These are phyloP conservation scores for Drosophila kohkoa DNA, from an alignment of 1,140 invertebrate genomes.

Conservation along the genomic window DNA sequence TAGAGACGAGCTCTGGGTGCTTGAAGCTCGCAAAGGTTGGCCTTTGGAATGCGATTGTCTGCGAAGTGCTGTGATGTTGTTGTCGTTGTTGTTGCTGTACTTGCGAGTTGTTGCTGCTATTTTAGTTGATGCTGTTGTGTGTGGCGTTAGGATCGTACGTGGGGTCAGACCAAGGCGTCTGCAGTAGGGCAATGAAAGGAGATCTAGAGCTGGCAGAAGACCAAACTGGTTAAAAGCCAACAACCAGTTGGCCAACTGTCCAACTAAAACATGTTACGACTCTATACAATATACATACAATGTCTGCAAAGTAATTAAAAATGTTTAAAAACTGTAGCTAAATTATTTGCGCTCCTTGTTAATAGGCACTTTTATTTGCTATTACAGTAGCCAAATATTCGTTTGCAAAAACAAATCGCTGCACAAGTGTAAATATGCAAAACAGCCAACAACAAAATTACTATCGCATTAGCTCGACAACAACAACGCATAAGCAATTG, in stretches of 20 bases:
- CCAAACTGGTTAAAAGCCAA: conserved; percentile 42
- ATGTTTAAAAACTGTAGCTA: neutral
- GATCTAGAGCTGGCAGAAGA: conserved; percentile 51
- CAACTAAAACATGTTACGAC: neutral
- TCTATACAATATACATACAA: neutral
- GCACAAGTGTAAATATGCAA: neutral
- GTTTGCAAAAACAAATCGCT: too few species aligned
- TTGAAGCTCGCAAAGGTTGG: conserved; percentile 36
- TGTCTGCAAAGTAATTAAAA: neutral
- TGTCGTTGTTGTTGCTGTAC: conserved; percentile 12
- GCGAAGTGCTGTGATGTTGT: conserved; percentile 22
- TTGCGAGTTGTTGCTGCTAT: conserved; percentile 8
- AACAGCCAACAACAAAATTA: neutral
- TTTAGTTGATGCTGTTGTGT: conserved; percentile 12
- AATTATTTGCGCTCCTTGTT: neutral
- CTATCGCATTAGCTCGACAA: neutral
- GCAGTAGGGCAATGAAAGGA: conserved; percentile 54
- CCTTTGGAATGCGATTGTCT: conserved; percentile 71
- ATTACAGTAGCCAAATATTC: neutral
- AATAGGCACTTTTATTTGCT: neutral
- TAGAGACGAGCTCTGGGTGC: conserved; percentile 22
- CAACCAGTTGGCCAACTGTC: conserved; percentile 10
- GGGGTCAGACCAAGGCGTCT: conserved; percentile 67
- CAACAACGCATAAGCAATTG: too few species aligned
- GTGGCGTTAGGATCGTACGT: conserved; percentile 63